phyloP scores from a whole-genome alignment of 1,140 invertebrate species.

The Drosophila saltans region DNA sequence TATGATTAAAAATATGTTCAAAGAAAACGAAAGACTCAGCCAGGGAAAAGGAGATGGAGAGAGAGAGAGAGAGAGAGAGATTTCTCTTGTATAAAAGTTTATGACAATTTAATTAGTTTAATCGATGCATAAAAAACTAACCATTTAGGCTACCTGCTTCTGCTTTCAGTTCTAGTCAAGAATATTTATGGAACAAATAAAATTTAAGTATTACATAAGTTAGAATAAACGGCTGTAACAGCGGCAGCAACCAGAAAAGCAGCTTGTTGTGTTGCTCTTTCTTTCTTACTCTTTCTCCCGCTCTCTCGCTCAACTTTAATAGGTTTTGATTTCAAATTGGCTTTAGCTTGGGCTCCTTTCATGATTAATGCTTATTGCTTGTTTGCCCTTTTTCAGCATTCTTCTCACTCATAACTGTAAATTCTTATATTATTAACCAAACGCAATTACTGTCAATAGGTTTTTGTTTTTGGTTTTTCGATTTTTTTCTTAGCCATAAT shows the following conservation, averaged over 20 bases:
- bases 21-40: constrained; percentile 52
- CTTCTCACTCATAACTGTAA: constrained; percentile 65
- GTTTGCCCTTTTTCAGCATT: constrained; percentile 48
- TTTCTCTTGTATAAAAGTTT: constrained; percentile 44
- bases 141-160: constrained; percentile 11
- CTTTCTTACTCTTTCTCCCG: not conserved
- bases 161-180: constrained; percentile 26
- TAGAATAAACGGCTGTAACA: constrained; percentile 32
- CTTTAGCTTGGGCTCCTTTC: constrained; percentile 32
- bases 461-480: constrained; percentile 37
- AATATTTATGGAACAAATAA: constrained; percentile 75
- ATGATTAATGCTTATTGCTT: constrained; percentile 71
- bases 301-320: constrained; percentile 36
- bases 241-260: not conserved
- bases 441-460: constrained; percentile 75
- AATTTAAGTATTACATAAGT: constrained; percentile 79
- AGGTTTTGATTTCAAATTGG: constrained; percentile 37
- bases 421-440: constrained; percentile 63
- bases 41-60: constrained; percentile 11
- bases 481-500: constrained; percentile 47
- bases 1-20: constrained; percentile 25
- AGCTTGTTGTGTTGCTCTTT: not conserved
- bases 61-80: constrained; percentile 8
- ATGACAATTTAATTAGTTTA: constrained; percentile 80
- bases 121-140: constrained; percentile 67